Percentiles rank a stretch among this genome's conserved stretches.
phyloP scores from a whole-genome alignment of 2,797 vertebrate species.

The Rhabdophis nuchalis region DNA sequence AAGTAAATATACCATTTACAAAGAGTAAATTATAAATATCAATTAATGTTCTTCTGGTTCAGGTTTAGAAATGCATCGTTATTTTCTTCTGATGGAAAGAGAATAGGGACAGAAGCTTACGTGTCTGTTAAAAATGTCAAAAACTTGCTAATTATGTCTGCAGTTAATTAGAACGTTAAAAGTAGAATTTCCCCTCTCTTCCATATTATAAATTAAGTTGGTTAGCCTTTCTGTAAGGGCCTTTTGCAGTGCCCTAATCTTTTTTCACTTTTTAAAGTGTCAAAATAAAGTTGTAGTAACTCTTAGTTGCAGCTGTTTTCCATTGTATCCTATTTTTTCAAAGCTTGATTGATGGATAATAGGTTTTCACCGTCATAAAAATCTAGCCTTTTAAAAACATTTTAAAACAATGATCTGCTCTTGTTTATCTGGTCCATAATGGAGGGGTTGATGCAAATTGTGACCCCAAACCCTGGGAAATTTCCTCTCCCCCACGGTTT shows the following conservation, averaged over 20 bases:
- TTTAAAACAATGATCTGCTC: not conserved
- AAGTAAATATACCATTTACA: not conserved
- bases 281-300: not conserved
- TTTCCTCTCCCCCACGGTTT: not conserved
- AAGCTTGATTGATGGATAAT: not conserved
- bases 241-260: not conserved
- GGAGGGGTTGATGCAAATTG: not conserved
- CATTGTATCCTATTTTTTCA: not conserved
- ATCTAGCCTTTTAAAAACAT: not conserved
- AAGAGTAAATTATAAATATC: not conserved
- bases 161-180: not conserved
- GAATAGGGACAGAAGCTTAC: not conserved
- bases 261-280: not conserved
- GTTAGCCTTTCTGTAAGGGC: slow-evolving; percentile 6
- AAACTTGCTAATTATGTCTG: not conserved
- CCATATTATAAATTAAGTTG: slow-evolving; percentile 1
- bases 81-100: not conserved
- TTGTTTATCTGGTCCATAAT: not conserved
- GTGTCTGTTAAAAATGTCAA: not conserved
- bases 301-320: not conserved
- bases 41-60: not conserved
- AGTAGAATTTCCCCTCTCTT: slow-evolving; percentile 2
- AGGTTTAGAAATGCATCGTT: not conserved
- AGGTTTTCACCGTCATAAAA: not conserved
- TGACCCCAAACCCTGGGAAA: not conserved